Base-by-base conservation (phyloP, 2,888 invertebrate genomes). In the Sicus ferrugineus region DNA sequence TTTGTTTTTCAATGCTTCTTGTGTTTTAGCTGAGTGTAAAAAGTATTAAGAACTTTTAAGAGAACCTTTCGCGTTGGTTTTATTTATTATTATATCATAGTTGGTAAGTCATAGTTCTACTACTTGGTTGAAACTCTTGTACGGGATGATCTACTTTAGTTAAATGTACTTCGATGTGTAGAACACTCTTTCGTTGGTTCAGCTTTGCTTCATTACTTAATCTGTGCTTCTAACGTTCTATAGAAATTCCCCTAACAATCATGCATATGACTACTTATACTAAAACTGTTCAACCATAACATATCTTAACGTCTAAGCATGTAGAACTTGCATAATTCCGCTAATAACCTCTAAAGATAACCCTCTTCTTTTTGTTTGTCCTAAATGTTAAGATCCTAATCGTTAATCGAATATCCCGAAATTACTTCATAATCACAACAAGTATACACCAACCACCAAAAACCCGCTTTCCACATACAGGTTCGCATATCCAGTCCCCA, bases 211-310 rank as follows among this genome's bases (percentile, higher is more conserved):
- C 7, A 52, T 11, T n/a, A n/a, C 21, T 75, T 68, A 72, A 72
- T 77, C 79, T 78, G 79, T 80, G 77, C 78, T 77, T 75, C 77
- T 79, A 67, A 66, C 70, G 66, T 59, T 59, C 30, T 31, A n/a
- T 19, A 31, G 4, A 31, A 31, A 31, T 21, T 16, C 19, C 63
- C 59, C 34, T 68, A 59, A 68, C 69, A 70, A 52, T 56, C 46
- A 46, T 46, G n/a, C 46, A 46, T 3, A n/a, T 16, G 3, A 14
- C n/a, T 46, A n/a, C 9, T 14, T 46, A 46, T 46, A 30, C 63
- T 46, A n/a, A n/a, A n/a, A n/a, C n/a, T n/a, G n/a, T n/a, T n/a
- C n/a, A n/a, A n/a, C n/a, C n/a, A n/a, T n/a, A n/a, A n/a, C n/a
- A n/a, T n/a, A n/a, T n/a, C n/a, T n/a, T n/a, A n/a, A n/a, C n/a